These are phyloP conservation scores for Drosophila sordidula DNA, from an alignment of 2,888 invertebrate species.

Conservation along the genomic window DNA sequence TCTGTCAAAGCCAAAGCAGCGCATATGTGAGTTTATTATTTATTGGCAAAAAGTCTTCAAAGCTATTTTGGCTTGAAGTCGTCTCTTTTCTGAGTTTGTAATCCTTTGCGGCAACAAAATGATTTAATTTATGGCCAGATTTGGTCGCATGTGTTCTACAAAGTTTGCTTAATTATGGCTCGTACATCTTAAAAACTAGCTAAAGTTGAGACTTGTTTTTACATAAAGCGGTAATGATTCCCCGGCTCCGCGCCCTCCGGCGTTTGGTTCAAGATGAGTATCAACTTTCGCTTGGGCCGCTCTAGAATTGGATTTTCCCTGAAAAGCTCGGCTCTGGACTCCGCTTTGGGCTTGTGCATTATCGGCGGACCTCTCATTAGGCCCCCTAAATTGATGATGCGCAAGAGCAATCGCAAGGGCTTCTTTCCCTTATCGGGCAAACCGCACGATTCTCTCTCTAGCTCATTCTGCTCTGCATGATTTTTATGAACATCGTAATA, in stretches of 20 bases:
- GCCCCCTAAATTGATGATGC: slow-evolving; percentile 40
- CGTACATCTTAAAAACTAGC: slow-evolving; percentile 43
- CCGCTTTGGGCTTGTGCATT: neutral
- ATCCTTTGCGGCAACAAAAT: slow-evolving; percentile 51
- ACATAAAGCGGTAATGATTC: slow-evolving; percentile 10
- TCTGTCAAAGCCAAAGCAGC: slow-evolving; percentile 31
- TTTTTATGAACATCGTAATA: slow-evolving; percentile 14
- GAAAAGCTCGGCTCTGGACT: neutral
- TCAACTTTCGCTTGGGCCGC: neutral
- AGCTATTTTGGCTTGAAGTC: slow-evolving; percentile 31
- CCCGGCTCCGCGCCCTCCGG: neutral
- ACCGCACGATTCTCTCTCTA: neutral
- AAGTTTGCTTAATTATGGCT: slow-evolving; percentile 57
- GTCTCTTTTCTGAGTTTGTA: slow-evolving; percentile 36
- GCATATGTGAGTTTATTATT: slow-evolving; percentile 63
- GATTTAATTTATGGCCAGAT: slow-evolving; percentile 65
- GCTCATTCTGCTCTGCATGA: neutral
- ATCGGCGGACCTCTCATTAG: neutral
- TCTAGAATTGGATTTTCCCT: neutral
- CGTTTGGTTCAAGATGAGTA: slow-evolving; percentile 14
- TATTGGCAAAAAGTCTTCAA: slow-evolving; percentile 58
- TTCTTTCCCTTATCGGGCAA: neutral
- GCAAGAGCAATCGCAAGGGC: slow-evolving; percentile 29
- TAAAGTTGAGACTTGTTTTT: slow-evolving; percentile 1
- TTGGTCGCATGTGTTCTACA: slow-evolving; percentile 59